phyloP scores from a whole-genome alignment of 2,113 vertebrate genomes.

The Syngnathus scovelli region DNA sequence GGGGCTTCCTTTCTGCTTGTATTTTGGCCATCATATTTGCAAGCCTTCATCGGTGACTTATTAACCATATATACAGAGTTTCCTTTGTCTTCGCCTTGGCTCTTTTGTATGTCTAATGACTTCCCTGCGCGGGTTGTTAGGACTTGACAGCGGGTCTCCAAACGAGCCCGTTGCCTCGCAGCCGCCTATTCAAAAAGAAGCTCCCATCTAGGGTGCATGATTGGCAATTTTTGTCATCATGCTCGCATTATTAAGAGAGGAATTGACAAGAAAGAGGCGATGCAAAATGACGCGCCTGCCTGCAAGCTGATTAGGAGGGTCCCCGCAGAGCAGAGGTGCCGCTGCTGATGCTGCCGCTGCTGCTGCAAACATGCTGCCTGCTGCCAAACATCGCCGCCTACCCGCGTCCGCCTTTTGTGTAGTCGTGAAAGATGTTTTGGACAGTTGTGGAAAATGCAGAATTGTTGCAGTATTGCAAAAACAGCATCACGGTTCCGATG shows the following conservation, averaged over 20 bases:
- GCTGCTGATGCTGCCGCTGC: slow-evolving; percentile 26
- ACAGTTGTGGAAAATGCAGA: neutral
- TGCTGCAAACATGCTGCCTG: slow-evolving; percentile 23
- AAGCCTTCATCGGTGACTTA: slow-evolving; percentile 84
- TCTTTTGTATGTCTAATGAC: slow-evolving; percentile 99
- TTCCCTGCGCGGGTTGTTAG: slow-evolving; percentile 99
- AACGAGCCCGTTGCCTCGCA: slow-evolving; percentile 95
- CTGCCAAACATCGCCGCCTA: neutral
- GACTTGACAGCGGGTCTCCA: slow-evolving; percentile 98
- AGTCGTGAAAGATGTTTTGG: neutral
- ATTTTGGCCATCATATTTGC: slow-evolving; percentile 26
- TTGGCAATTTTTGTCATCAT: slow-evolving; percentile 99
- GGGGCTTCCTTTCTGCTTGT: slow-evolving; percentile 64
- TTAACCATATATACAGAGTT: slow-evolving; percentile 81
- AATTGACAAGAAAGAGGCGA: slow-evolving; percentile 93
- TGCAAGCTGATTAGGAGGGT: slow-evolving; percentile 85
- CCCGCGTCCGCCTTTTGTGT: neutral
- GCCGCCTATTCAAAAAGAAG: slow-evolving; percentile 93
- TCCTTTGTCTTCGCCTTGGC: slow-evolving; percentile 89
- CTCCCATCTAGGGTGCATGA: slow-evolving; percentile 99
- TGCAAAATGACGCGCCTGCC: slow-evolving; percentile 81
- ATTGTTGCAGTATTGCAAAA: neutral
- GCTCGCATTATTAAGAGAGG: slow-evolving; percentile 99
- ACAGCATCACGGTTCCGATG: neutral
- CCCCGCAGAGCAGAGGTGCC: slow-evolving; percentile 73